Evolutionary conservation across 2,797 vertebrate genomes (phyloP).

Genomic region (Acipenser oxyrinchus): DNA sequence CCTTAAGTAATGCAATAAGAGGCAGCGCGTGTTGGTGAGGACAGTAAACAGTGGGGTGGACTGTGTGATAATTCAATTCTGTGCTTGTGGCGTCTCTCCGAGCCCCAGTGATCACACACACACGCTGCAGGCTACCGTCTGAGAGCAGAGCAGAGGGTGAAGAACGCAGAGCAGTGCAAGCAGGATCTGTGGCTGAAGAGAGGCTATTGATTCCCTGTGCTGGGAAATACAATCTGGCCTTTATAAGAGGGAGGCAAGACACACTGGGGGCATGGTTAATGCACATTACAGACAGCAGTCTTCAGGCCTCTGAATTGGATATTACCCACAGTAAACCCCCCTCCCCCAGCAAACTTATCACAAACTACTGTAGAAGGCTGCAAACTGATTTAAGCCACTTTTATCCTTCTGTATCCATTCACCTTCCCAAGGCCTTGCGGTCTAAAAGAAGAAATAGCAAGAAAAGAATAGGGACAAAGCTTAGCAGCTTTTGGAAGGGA

Average conservation of each 20-base stretch:
- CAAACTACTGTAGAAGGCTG: no score
- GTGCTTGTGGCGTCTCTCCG: not conserved
- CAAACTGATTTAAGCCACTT: no score
- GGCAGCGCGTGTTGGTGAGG: not conserved
- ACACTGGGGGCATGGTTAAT: not conserved
- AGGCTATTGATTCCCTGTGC: slow-evolving; percentile 38
- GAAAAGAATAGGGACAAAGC: no score
- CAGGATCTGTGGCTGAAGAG: slow-evolving; percentile 42
- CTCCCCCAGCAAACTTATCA: no score
- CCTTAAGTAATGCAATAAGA: not conserved
- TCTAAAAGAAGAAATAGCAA: no score
- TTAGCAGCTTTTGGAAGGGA: no score
- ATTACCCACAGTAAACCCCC: no score
- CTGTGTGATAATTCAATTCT: slow-evolving; percentile 1
- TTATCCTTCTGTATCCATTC: no score
- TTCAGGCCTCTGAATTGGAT: no score
- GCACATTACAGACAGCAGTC: no score
- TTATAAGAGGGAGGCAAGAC: slow-evolving; percentile 21
- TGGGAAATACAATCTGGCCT: slow-evolving; percentile 41
- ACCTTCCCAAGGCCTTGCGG: no score
- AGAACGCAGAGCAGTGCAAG: slow-evolving; percentile 55
- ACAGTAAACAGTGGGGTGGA: not conserved
- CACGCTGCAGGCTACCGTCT: slow-evolving; percentile 2
- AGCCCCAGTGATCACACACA: no score
- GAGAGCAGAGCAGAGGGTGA: slow-evolving; percentile 35